Evolutionary conservation across 2,113 vertebrate species (phyloP), one percentile per base, ranked within the genome.

Genomic region (Vidua macroura): DNA sequence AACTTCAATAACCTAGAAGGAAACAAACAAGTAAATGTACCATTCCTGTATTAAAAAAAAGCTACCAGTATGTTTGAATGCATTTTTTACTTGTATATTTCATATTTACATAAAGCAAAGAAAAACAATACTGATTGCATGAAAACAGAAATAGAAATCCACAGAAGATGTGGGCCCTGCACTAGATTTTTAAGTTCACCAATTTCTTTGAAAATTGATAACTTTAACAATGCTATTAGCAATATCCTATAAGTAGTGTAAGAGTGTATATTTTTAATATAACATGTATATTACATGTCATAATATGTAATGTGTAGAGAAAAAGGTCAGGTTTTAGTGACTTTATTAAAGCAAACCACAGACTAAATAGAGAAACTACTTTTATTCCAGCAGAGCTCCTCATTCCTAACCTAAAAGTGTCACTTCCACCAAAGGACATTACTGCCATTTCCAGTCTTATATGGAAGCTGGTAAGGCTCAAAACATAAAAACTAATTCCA

Each of bases 131-230:
- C 7, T 5, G 1, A 1, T 33, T 66, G 15, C 7, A 62, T 30
- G 5, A 60, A 73, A 82, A 12, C 2, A 52, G 14, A 75, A 58
- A 31, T 30, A 55, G 6, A 23, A 46, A 39, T 35, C 5, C 59
- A 21, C 3, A 28, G 10, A 13, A 81, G 6, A 12, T 44, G 5
- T 30, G 2, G 15, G 1, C 13, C 2, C 10, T 37, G n/a, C 11
- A 28, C 11, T 24, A 9, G 16, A 41, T 41, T 84, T 88, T 77
- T 66, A 63, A 51, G 8, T 67, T 52, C 12, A 62, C 1, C 1
- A 21, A 62, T 89, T 56, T 9, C 22, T 74, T 43, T 66, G 44
- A 41, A 69, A 31, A 49, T 19, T 21, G 9, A 3, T 53, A n/a
- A 53, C 19, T 80, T 80, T 22, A 59, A 7, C 8, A n/a, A 5